Evolutionary conservation across 2,888 invertebrate genomes (phyloP), one percentile per base, ranked within the genome.

Genomic region (Eupeodes latifasciatus): DNA sequence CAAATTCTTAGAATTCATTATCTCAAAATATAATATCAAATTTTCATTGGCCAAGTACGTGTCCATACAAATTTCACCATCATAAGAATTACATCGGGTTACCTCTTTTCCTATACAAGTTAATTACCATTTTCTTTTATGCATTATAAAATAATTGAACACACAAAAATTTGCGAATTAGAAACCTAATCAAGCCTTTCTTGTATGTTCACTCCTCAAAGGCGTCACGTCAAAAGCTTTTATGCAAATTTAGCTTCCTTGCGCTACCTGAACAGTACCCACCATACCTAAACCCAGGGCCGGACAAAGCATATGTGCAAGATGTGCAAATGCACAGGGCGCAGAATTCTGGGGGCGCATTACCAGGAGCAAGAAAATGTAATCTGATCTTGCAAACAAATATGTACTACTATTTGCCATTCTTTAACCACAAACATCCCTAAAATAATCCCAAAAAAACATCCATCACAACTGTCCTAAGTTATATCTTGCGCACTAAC

Each of bases 191-290:
- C 34, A 59, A 59, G 34, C 9, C 59, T 59, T 14, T 34, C 14
- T 3, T 27, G 27, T 2, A 27, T 27, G 34, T 9, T 34, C 34
- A 34, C 59, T 14, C 27, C 27, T 34, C 9, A 36, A 40, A 64
- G 55, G 76, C 55, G 64, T 36, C 66, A 66, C 57, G 4, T 14
- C 47, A 49, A 47, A 49, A 66, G 27, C 66, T 66, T 19, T 66
- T 66, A 66, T 66, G 66, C 66, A 66, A 66, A 66, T 66, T 34
- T 1, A 59, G 12, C 5, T 57, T 11, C 27, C 9, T 9, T 19
- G 9, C 1, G 9, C 16, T 34, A 57, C 16, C n/a, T 1, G 0
- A 19, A 10, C 9, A 19, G 9, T 34, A 57, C 16, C n/a, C 3
- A 1, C 44, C 12, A 51, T 40, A 5, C 4, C 9, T 57, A 0